Evolutionary conservation across 1,140 invertebrate genomes (phyloP).

Genomic region (Trichonephila inaurata): DNA sequence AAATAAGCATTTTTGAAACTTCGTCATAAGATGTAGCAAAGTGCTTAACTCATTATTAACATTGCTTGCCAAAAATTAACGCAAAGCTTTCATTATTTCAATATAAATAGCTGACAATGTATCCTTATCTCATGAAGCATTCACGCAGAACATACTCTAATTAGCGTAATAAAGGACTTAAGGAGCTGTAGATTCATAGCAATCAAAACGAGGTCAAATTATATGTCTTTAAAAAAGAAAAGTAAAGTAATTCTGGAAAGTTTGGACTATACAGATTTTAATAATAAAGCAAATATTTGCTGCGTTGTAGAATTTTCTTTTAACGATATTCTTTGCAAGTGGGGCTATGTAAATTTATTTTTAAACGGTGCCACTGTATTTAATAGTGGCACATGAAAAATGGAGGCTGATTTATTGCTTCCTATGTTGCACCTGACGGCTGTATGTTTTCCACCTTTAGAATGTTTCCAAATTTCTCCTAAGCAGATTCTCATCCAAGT

Average conservation of each 20-base stretch:
- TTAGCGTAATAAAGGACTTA: conserved; percentile 7
- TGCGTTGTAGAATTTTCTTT: background rate
- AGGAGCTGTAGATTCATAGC: background rate
- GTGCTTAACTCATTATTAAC: background rate
- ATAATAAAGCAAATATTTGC: background rate
- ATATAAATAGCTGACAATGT: background rate
- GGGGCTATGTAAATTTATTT: conserved; percentile 48
- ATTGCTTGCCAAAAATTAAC: conserved; percentile 26
- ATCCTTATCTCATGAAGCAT: background rate
- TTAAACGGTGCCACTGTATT: conserved; percentile 54
- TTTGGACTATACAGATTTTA: background rate
- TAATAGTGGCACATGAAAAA: conserved; percentile 52
- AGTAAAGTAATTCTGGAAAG: background rate
- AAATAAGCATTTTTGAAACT: background rate
- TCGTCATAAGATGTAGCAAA: background rate
- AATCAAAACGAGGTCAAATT: conserved; percentile 19
- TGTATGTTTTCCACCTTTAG: conserved; percentile 53
- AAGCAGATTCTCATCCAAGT: conserved; percentile 50
- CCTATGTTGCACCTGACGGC: conserved; percentile 52
- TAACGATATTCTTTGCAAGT: background rate
- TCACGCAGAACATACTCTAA: background rate
- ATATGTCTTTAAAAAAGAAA: background rate
- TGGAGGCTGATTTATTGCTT: conserved; percentile 55
- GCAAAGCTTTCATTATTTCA: conserved; percentile 6
- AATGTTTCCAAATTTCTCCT: conserved; percentile 52